Evolutionary conservation across 2,113 vertebrate species (phyloP).

Genomic region (Mus spicilegus): DNA sequence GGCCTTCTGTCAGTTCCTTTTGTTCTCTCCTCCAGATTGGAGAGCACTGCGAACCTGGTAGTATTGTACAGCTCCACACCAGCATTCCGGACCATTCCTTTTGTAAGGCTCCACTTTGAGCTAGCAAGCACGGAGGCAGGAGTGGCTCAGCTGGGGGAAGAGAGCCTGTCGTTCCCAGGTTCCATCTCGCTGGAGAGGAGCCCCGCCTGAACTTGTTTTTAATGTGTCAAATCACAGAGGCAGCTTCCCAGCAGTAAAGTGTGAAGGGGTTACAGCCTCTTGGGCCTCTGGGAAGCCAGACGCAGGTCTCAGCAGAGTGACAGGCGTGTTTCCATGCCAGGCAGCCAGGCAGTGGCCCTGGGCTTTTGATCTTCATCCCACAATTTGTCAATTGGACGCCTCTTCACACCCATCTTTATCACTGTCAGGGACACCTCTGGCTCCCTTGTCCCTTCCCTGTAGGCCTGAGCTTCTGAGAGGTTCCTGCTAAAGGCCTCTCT

Average conservation of each 20-base stretch:
- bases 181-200: slow-evolving; percentile 71
- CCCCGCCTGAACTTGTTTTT: slow-evolving; percentile 64
- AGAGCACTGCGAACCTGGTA: background rate
- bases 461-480: background rate
- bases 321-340: background rate
- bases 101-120: background rate
- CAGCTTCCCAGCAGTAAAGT: slow-evolving; percentile 59
- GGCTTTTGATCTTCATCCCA: background rate
- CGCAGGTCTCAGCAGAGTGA: slow-evolving; percentile 34
- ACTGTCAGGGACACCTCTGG: background rate
- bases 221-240: slow-evolving; percentile 70
- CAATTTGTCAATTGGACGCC: background rate
- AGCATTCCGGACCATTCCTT: background rate
- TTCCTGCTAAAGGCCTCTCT: fast-evolving
- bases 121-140: background rate
- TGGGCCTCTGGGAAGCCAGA: background rate
- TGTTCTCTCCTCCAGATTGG: background rate
- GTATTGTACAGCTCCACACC: background rate
- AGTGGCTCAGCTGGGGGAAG: background rate
- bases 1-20: background rate
- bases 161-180: slow-evolving; percentile 56
- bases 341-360: background rate
- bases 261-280: slow-evolving; percentile 60
- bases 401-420: background rate
- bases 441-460: background rate